Conservation (phyloP, 2,888 invertebrate genomes). For the Meghimatium bilineatum region DNA sequence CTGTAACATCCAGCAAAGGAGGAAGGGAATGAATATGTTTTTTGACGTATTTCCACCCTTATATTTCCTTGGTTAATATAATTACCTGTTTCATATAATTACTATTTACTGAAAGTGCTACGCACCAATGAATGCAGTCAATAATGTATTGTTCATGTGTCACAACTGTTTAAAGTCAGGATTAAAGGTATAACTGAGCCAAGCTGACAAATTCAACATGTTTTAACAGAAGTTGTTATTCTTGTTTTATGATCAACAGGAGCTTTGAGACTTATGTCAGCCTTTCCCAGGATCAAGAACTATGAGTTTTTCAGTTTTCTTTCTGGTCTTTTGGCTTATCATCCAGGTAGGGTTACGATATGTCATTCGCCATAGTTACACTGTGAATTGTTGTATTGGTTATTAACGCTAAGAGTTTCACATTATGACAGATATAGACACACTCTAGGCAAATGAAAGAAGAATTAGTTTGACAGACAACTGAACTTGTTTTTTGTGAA, state of each 20-base stretch:
- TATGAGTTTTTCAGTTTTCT: slow-evolving; percentile 67
- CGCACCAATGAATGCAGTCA: too few species aligned
- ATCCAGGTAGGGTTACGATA: slow-evolving; percentile 62
- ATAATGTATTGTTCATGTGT: too few species aligned
- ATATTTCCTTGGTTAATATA: too few species aligned
- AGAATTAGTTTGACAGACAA: too few species aligned
- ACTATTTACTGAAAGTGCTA: too few species aligned
- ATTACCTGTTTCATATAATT: too few species aligned
- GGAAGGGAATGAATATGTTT: too few species aligned
- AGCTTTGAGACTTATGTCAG: slow-evolving; percentile 53
- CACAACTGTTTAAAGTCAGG: too few species aligned
- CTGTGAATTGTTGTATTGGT: background rate
- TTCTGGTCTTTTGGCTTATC: slow-evolving; percentile 64
- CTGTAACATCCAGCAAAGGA: too few species aligned
- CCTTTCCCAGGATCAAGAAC: slow-evolving; percentile 57
- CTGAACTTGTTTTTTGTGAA: too few species aligned
- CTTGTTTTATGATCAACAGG: slow-evolving; percentile 53
- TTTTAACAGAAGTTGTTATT: background rate
- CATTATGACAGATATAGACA: background rate
- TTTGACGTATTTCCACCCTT: too few species aligned
- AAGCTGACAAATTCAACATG: background rate
- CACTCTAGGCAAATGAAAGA: background rate
- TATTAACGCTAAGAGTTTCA: background rate
- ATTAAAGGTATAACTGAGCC: background rate
- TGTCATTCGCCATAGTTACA: background rate